Base-by-base conservation (phyloP, 2,888 invertebrate genomes). In the Netelia melanura region DNA sequence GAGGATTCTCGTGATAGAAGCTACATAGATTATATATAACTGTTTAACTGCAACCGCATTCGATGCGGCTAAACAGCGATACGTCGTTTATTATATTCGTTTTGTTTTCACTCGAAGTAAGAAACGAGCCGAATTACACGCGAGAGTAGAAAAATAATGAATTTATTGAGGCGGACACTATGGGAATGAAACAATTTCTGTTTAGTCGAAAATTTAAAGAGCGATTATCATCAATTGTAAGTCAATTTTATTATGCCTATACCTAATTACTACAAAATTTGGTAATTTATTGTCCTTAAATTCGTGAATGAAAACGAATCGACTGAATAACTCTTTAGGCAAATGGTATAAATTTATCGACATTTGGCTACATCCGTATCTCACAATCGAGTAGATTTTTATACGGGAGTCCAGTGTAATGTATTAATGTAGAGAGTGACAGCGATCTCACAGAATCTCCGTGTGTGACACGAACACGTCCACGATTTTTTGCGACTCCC, bases 401-500 rank as follows among this genome's bases (percentile, higher is more conserved):
- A 3, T 17, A 21, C 48, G 52, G 30, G 17, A n/a, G 74, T 48
- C 48, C 17, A 30, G 25, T 10, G 44, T 43, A 72, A 14, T 23
- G 21, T 21, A 48, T 23, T 54, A 23, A 48, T 11, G 52, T 25
- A 44, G 21, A 67, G 48, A 48, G 56, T 56, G 58, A 64, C 70
- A 79, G 68, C 17, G 43, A 75, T 74, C 54, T n/a, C 56, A 11
- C 43, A 8, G 21, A 38, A 48, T 64, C 52, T 74, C 65, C 25
- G 70, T n/a, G 68, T 74, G 79, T 9, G 23, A 58, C 21, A 21
- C 17, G 17, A 21, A 83, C 75, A 80, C 70, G 70, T 75, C 25
- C 67, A 78, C 68, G 72, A 75, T 83, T 71, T 83, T 75, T 64
- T 38, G 38, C 75, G 61, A 67, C 48, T 52, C 48, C 30, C 44